Base-by-base conservation (phyloP, 1,140 invertebrate genomes). In the Pectinophora gossypiella region DNA sequence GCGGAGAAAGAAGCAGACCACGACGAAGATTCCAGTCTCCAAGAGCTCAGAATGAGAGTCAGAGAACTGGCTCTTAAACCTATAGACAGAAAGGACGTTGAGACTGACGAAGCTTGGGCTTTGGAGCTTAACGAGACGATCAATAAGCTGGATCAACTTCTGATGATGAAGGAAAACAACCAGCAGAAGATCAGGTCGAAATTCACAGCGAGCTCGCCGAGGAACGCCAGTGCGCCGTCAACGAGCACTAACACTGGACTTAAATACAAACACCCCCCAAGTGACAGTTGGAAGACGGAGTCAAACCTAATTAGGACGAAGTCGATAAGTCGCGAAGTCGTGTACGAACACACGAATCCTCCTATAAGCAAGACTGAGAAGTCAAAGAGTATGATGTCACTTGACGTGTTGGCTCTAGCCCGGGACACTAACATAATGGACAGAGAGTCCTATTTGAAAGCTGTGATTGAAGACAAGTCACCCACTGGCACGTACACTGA, bases 61-160 rank as follows among this genome's bases (percentile, higher is more conserved):
- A 88, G 90, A 68, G 89, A 91, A 65, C 72, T 92, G 35, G 91
- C 91, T 3, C 84, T 91, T 3, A 89, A 91, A 44, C 91, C 91
- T 0, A 89, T 91, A 21, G 90, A 92, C 50, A 90, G 90, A 15
- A 90, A 87, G 10, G 91, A 91, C 64, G 89, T 91, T 0, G 88
- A 88, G 64, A 90, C 90, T 18, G 90, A 91, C 60, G 89, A 90
- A 58, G 85, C 89, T 10, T 92, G 91, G 91, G 91, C 91, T 43
- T 79, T 88, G 27, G 91, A 92, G 59, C 72, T 92, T 32, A 92
- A 90, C 60, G 89, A 89, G 32, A 91, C 91, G 0, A 91, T 92
- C 2, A 90, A 92, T 45, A 92, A 91, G 58, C 69, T 92, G n/a
- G 91, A 92, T 70, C 90, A 91, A 51, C 75, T 92, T 48, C 84